Conservation (phyloP, 2,888 invertebrate genomes). For the Ferdinandea cuprea region DNA sequence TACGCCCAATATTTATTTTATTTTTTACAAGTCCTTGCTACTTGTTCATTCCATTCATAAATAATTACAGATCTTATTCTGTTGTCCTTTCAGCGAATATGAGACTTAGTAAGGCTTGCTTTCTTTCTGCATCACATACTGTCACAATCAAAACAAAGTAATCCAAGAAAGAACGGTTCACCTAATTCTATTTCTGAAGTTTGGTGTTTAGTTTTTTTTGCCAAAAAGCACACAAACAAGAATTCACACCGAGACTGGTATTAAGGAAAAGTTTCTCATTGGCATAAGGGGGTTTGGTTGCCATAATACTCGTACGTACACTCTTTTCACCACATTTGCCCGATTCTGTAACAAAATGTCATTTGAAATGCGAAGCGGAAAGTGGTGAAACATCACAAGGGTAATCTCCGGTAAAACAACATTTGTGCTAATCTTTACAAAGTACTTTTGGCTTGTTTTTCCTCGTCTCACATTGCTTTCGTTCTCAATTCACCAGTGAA, state of each 20-base stretch:
- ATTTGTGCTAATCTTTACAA: constrained; percentile 74
- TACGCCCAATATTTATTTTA: no score
- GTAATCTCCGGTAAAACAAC: constrained; percentile 74
- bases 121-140: constrained; percentile 32
- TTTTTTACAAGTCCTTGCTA: no score
- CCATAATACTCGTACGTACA: no score
- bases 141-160: constrained; percentile 14
- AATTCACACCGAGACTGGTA: constrained; percentile 27
- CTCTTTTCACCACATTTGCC: constrained; percentile 18
- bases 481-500: constrained; percentile 4
- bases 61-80: no score
- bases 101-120: no score
- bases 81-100: no score
- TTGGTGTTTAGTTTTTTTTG: constrained; percentile 69
- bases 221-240: constrained; percentile 40
- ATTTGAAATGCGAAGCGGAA: constrained; percentile 70
- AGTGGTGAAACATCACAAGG: constrained; percentile 74
- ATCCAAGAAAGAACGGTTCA: constrained; percentile 33
- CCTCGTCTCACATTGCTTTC: constrained; percentile 40
- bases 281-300: constrained; percentile 10
- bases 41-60: no score
- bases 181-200: constrained; percentile 59
- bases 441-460: constrained; percentile 71
- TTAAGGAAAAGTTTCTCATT: constrained; percentile 52
- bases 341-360: constrained; percentile 55